Evolutionary conservation across 2,888 invertebrate genomes (phyloP), one percentile per base, ranked within the genome.

Genomic region (Hoplodrina blanda): DNA sequence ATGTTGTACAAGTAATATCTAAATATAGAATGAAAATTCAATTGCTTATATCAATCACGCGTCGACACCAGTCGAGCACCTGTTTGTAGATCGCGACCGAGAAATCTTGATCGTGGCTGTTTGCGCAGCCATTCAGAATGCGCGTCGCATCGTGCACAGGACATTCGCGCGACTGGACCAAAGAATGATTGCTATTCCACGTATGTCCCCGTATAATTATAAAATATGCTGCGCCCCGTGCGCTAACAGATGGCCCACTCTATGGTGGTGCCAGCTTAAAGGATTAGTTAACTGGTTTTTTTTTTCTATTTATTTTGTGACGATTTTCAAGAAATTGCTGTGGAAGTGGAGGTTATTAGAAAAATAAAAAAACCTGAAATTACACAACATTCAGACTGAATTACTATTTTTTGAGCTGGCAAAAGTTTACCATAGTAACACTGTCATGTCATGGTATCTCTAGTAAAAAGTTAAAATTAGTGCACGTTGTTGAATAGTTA

Each of bases 51-150:
- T 86, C 85, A 85, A 85, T 86, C 86, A 86, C 85, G 83, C 81
- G 84, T 85, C 86, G 76, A 84, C 84, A 82, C 75, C 79, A 81
- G 77, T 59, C 75, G 68, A 84, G 90, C 94, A 94, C 94, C 94
- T 94, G 94, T 94, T 94, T 92, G 88, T 92, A 91, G 93, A 94
- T 92, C 93, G 91, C 91, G 93, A 90, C 90, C 92, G 90, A 92
- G 90, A 90, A 91, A 93, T 94, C 93, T 92, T 91, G 91, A 92
- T 92, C 86, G 83, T 88, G 82, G 82, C 62, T 62, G 83, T 87
- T 85, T 86, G 81, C 86, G 68, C 72, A 83, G 87, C 86, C 88
- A 90, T 92, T 93, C 89, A 83, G 84, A 72, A 95, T 95, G 91
- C 94, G 84, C 72, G 80, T 80, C 91, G 88, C 92, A 92, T 94